Base-by-base conservation (phyloP, 2,888 invertebrate species). In the Rhingia rostrata region DNA sequence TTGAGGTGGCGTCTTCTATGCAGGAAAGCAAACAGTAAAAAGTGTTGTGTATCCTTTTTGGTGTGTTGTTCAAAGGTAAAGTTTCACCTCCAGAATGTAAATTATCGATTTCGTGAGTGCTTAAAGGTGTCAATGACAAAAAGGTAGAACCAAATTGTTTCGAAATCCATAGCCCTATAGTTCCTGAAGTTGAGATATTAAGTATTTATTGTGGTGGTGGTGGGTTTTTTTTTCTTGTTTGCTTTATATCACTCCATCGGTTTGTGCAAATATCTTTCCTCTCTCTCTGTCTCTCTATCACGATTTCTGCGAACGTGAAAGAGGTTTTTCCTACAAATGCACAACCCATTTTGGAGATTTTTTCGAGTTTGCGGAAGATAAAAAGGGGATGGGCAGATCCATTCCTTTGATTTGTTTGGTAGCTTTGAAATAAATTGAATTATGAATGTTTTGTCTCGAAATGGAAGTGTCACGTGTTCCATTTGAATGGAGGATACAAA, bases 61-160 rank as follows among this genome's bases (percentile, higher is more conserved):
- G 9, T 67, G 39, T 22, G 2, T 22, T 22, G 22, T 22, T 22
- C 22, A 2, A 22, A 1, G 22, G 22, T 22, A 22, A 63, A 49
- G 45, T 72, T 72, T 43, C 64, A 82, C 81, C 70, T 82, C 43
- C 51, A 41, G 10, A 60, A 53, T 45, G 60, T 78, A 61, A 74
- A 69, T 73, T 83, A 83, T 83, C 79, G 83, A 83, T 83, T 79
- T 79, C 63, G 73, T 73, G 58, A 83, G 79, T 74, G 73, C 79
- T 83, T 83, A 83, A 73, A 63, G 73, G 70, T 79, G 83, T 83
- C 79, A 79, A 67, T 79, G 63, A 73, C 67, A 66, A 63, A 73
- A 22, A 22, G 67, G 78, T 79, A 63, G 69, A 79, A 79, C 83
- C 22, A 79, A 79, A 83, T 83, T 80, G 79, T 80, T 80, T 80